These are phyloP conservation scores for human (Homo sapiens) DNA, from an alignment of 2,113 vertebrate species.

Conservation along the genomic window GRCh38 chr5:162910501-162911000, in stretches of 20 bases:
- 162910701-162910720: not conserved
- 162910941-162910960: not conserved
- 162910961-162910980: not conserved
- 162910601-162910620: not conserved
- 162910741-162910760: not conserved
- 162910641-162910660: not conserved
- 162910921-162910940: not conserved
- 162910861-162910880: not conserved
- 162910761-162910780: not conserved
- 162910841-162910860: not conserved
- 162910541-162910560: not conserved
- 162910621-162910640: not conserved
- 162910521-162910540: not conserved
- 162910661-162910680: not conserved
- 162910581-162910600: not conserved
- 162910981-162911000: not conserved
- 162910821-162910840: not conserved
- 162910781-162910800: not conserved
- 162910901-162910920: not conserved
- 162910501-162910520: not conserved
- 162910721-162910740: not conserved
- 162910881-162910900: not conserved
- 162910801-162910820: not conserved
- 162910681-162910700: not conserved
- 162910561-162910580: not conserved